phyloP scores from a whole-genome alignment of 2,888 invertebrate species.

The Ophion ventricosus region DNA sequence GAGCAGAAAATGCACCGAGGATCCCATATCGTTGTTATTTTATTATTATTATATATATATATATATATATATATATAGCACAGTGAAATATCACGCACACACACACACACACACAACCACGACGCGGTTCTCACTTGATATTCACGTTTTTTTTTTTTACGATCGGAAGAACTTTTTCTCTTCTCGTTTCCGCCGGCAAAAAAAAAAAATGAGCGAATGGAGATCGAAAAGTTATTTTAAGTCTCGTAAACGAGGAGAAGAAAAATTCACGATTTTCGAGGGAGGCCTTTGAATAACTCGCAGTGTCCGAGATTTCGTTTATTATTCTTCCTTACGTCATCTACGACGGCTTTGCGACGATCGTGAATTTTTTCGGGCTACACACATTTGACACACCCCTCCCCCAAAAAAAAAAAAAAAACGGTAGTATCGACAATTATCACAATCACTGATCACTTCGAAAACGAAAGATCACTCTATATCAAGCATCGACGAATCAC shows the following conservation, averaged over 20 bases:
- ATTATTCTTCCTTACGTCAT: slow-evolving; percentile 38
- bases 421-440: slow-evolving; percentile 25
- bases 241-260: not conserved
- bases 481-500: slow-evolving; percentile 27
- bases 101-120: not conserved
- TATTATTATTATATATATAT: not conserved
- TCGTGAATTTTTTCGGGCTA: slow-evolving; percentile 21
- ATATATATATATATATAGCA: slow-evolving; percentile 11
- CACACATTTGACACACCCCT: slow-evolving; percentile 43
- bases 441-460: slow-evolving; percentile 34
- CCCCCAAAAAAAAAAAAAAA: no score
- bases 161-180: not conserved
- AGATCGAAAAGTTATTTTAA: slow-evolving; percentile 1
- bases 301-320: slow-evolving; percentile 29
- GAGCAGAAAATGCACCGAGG: slow-evolving; percentile 41
- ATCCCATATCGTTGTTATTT: slow-evolving; percentile 51
- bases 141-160: slow-evolving; percentile 4
- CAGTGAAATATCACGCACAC: not conserved
- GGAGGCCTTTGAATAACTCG: not conserved
- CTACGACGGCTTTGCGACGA: slow-evolving; percentile 28
- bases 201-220: not conserved
- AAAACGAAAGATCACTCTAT: slow-evolving; percentile 4
- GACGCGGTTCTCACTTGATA: not conserved
- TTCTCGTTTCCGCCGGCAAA: not conserved
- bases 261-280: slow-evolving; percentile 18